These are phyloP conservation scores for Tauraco hartlaubi DNA, from an alignment of 2,797 vertebrate species.

Conservation along the genomic window DNA sequence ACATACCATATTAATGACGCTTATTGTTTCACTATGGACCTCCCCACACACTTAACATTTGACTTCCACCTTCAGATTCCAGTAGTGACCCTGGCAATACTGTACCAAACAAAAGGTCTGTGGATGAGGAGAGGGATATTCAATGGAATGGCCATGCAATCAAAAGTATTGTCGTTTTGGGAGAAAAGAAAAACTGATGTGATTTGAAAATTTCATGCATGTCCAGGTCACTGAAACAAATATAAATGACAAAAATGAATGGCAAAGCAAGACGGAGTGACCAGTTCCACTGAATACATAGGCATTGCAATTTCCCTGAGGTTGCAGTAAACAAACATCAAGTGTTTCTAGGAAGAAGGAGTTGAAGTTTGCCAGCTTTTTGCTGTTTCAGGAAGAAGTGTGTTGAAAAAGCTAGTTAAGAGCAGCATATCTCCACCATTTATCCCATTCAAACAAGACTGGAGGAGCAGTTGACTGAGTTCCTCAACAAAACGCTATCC, in stretches of 20 bases:
- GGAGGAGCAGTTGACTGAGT: neutral
- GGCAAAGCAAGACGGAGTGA: conserved; percentile 83
- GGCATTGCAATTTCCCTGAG: conserved; percentile 85
- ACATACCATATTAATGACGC: neutral
- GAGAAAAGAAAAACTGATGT: conserved; percentile 61
- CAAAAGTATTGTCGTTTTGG: conserved; percentile 59
- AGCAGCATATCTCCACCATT: neutral
- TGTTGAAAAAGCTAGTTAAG: neutral
- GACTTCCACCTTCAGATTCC: neutral
- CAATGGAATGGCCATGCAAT: conserved; percentile 89
- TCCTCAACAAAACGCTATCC: neutral
- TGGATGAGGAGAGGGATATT: conserved; percentile 78
- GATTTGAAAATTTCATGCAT: conserved; percentile 80
- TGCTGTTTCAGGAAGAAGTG: neutral
- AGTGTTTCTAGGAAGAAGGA: conserved; percentile 39
- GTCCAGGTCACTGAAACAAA: conserved; percentile 82
- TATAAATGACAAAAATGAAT: conserved; percentile 84
- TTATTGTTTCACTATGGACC: neutral
- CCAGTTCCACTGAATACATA: conserved; percentile 84
- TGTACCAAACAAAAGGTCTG: conserved; percentile 49
- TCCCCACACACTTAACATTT: neutral
- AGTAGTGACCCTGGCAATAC: neutral
- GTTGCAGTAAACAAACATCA: conserved; percentile 85
- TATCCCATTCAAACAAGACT: neutral
- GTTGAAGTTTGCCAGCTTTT: neutral